These are phyloP conservation scores for Drosophila lacicola DNA, from an alignment of 2,888 invertebrate genomes.

Conservation along the genomic window DNA sequence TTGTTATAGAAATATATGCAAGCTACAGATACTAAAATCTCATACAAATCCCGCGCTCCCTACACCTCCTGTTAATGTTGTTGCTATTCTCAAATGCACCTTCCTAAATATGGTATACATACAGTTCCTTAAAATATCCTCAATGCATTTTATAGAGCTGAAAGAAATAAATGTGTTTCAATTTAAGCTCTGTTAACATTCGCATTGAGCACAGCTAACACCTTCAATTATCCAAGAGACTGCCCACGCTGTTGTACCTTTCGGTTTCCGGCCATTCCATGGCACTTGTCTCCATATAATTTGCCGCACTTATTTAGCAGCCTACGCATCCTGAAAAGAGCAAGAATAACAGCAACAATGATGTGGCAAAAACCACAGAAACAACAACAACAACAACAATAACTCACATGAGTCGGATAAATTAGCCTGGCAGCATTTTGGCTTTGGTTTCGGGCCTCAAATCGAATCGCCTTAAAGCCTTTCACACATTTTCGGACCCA, in stretches of 20 bases:
- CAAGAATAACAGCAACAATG: slow-evolving; percentile 18
- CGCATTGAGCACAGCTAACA: slow-evolving; percentile 25
- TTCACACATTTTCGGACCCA: slow-evolving; percentile 53
- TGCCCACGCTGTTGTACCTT: slow-evolving; percentile 49
- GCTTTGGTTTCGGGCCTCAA: slow-evolving; percentile 21
- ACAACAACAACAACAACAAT: slow-evolving; percentile 4
- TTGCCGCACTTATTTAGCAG: slow-evolving; percentile 75
- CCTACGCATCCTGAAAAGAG: slow-evolving; percentile 61
- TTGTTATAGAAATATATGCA: too few species aligned
- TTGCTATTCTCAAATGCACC: neutral
- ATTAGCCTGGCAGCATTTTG: slow-evolving; percentile 51
- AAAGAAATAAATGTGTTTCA: slow-evolving; percentile 12
- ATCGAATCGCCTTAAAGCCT: slow-evolving; percentile 46
- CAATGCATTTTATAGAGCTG: neutral
- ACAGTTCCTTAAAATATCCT: neutral
- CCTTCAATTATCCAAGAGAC: slow-evolving; percentile 42
- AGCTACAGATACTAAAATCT: too few species aligned
- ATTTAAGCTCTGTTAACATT: slow-evolving; percentile 13
- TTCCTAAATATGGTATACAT: neutral
- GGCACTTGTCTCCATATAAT: slow-evolving; percentile 76
- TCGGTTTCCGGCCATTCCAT: slow-evolving; percentile 43
- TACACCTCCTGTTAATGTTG: neutral
- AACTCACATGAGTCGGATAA: slow-evolving; percentile 63
- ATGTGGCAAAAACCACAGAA: slow-evolving; percentile 10
- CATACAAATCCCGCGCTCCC: neutral